phyloP scores from a whole-genome alignment of 2,888 invertebrate species.

The Pemphredon lugubris region DNA sequence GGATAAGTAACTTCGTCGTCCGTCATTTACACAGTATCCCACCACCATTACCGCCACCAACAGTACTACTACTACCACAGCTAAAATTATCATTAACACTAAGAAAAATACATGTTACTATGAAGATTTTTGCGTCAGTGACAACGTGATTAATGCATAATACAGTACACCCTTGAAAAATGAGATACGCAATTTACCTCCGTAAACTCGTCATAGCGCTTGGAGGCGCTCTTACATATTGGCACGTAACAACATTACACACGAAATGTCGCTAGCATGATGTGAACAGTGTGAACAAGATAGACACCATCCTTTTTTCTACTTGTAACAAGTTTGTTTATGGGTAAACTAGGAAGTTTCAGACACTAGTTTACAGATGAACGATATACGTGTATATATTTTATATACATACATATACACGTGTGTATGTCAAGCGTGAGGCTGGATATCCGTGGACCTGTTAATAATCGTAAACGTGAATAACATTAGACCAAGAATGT shows the following conservation, averaged over 20 bases:
- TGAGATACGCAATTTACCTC: constrained; percentile 62
- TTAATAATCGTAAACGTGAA: constrained; percentile 46
- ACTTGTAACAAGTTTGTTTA: constrained; percentile 55
- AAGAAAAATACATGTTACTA: constrained; percentile 71
- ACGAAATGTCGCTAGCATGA: constrained; percentile 39
- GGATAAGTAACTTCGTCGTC: constrained; percentile 83
- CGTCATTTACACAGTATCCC: constrained; percentile 58
- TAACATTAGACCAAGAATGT: constrained; percentile 32
- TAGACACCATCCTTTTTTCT: constrained; percentile 61
- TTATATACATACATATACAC: no score
- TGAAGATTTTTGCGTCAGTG: constrained; percentile 76
- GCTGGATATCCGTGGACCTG: constrained; percentile 51
- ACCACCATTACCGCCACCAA: constrained; percentile 70
- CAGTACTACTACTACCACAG: constrained; percentile 72
- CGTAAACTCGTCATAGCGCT: constrained; percentile 55
- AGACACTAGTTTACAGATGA: constrained; percentile 44
- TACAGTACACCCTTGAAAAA: constrained; percentile 70
- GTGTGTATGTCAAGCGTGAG: no score
- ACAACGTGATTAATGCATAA: constrained; percentile 77
- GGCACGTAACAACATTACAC: constrained; percentile 47
- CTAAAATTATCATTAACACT: constrained; percentile 69
- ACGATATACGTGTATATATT: no score
- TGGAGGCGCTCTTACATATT: constrained; percentile 52
- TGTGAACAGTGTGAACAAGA: constrained; percentile 51
- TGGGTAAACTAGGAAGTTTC: constrained; percentile 49